Evolutionary conservation across 2,888 invertebrate genomes (phyloP), one percentile per base, ranked within the genome.

Genomic region (Imbricaverruca yamaguchii): DNA sequence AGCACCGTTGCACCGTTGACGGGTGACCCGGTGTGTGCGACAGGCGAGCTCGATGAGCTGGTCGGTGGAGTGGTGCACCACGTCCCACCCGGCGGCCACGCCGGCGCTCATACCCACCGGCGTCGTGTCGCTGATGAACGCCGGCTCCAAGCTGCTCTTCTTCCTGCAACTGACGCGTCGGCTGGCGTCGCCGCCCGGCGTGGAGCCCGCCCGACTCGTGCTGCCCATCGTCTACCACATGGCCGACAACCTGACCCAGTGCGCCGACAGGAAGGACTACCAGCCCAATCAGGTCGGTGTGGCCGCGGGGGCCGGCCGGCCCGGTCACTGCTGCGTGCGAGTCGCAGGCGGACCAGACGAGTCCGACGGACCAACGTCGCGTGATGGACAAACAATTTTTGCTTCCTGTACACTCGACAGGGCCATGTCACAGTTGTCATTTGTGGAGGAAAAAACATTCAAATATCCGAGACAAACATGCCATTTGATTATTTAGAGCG

Each of bases 161-260:
- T 97, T 96, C 88, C 88, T 94, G 80, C 93, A 93, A 89, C 91
- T 94, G 83, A 93, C 93, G 0, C 89, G 93, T 85, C 89, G 89
- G 81, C 88, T 88, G 53, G 83, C 85, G 56, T 86, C 86, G 6
- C 39, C 57, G 81, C 4, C 57, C 23, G 89, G 88, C 81, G 90
- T 91, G 84, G 93, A 93, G 84, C 91, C 92, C 9, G 91, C 92
- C 23, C 91, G 92, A 0, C 86, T 97, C 81, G 93, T 95, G 23
- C 89, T 97, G 83, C 97, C 97, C 6, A 89, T 97, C 83, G 93
- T 97, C 79, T 96, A 97, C 87, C 97, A 97, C 87, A 91, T 94
- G 84, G 91, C 91, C 84, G 92, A 92, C 77, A 97, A 97, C 88
- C 89, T 92, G 69, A 96, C 96, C 13, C 94, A 94, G 86, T 88